Conservation (phyloP, 1,140 invertebrate species). For the Doryteuthis pealeii region DNA sequence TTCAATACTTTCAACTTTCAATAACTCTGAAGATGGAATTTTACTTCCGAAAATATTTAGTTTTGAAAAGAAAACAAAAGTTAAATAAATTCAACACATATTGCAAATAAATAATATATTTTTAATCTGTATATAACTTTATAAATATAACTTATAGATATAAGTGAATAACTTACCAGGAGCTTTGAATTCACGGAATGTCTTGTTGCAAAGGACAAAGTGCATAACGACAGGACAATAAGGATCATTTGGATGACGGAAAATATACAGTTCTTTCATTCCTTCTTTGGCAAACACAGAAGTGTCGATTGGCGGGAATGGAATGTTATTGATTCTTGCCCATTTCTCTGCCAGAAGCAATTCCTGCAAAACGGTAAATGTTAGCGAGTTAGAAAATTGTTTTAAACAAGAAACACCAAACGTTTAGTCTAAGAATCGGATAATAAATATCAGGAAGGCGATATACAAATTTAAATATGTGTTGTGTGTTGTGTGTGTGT, state of each 20-base stretch:
- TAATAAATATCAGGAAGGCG: not conserved
- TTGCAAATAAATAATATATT: no score
- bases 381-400: no score
- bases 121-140: no score
- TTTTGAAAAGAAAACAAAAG: no score
- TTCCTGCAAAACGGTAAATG: conserved; percentile 51
- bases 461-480: not conserved
- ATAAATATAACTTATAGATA: no score
- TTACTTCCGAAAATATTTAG: no score
- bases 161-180: conserved; percentile 60
- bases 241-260: conserved; percentile 58
- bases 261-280: conserved; percentile 62
- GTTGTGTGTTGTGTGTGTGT: no score
- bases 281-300: conserved; percentile 55
- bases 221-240: conserved; percentile 62
- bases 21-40: no score
- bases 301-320: conserved; percentile 62
- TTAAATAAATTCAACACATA: no score
- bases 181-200: conserved; percentile 57
- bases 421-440: not conserved
- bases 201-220: conserved; percentile 61
- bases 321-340: conserved; percentile 59
- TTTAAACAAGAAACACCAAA: no score
- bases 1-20: no score
- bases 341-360: conserved; percentile 61